phyloP scores from a whole-genome alignment of 23 tunicate genomes.

The Botrylloides violaceus region DNA sequence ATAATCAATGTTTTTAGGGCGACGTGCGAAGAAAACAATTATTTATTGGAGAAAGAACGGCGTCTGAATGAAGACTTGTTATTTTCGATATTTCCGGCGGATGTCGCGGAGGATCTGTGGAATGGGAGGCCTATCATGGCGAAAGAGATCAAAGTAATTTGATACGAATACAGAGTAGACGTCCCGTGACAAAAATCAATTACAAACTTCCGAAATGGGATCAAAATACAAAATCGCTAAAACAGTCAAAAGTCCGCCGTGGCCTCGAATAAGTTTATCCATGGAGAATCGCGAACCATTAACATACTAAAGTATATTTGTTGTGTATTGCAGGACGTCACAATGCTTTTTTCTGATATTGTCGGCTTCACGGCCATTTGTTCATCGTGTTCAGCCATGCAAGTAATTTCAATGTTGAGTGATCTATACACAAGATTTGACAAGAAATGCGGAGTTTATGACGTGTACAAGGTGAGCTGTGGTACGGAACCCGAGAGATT shows the following conservation, averaged over 20 bases:
- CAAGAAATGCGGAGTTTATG: conserved; percentile 63
- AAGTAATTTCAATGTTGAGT: conserved; percentile 83
- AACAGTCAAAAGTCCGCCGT: too few species aligned
- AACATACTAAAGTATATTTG: too few species aligned
- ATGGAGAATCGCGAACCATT: too few species aligned
- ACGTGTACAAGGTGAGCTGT: conserved; percentile 70
- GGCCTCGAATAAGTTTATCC: too few species aligned
- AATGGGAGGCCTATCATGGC: conserved; percentile 75
- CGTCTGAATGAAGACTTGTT: conserved; percentile 71
- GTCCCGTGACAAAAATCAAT: background rate
- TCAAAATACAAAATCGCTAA: too few species aligned
- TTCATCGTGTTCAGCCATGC: conserved; percentile 75
- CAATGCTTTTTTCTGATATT: conserved; percentile 92
- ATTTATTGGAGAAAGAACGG: conserved; percentile 69
- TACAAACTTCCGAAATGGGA: background rate
- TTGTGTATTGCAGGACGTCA: conserved; percentile 56
- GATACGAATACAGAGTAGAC: background rate
- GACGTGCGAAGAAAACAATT: conserved; percentile 80
- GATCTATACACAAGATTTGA: conserved; percentile 72
- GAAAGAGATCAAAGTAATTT: conserved; percentile 32
- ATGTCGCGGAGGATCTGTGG: conserved; percentile 77
- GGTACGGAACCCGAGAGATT: too few species aligned
- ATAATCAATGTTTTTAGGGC: too few species aligned
- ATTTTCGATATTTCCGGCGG: conserved; percentile 83
- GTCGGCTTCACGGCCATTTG: conserved; percentile 94